These are phyloP conservation scores for Macheiramphus alcinus DNA, from an alignment of 2,113 vertebrate genomes.

Conservation along the genomic window DNA sequence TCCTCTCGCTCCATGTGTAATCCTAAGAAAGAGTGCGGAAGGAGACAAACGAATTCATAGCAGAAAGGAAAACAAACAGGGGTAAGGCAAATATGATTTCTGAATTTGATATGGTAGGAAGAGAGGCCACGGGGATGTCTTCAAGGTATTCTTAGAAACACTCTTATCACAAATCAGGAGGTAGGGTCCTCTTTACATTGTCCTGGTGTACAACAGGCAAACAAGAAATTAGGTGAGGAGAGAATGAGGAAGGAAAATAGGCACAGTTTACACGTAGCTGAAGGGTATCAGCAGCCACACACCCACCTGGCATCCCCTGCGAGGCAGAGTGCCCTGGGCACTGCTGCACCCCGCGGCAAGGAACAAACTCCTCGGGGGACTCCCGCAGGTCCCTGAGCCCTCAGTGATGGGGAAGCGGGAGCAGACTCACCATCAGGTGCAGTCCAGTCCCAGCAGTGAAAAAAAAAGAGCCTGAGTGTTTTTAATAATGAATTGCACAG, in stretches of 20 bases:
- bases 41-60: neutral
- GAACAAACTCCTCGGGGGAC: neutral
- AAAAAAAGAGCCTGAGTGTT: neutral
- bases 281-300: neutral
- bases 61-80: neutral
- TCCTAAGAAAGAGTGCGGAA: neutral
- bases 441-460: neutral
- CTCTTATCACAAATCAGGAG: neutral
- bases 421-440: neutral
- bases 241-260: neutral
- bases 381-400: fast-evolving
- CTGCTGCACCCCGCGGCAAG: fast-evolving
- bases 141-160: neutral
- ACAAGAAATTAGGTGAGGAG: neutral
- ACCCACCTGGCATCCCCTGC: neutral
- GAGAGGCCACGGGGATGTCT: neutral
- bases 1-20: neutral
- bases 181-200: neutral
- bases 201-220: neutral
- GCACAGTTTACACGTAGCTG: neutral
- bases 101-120: neutral
- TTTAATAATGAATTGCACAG: neutral
- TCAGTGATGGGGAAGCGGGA: neutral
- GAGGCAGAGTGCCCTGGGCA: neutral
- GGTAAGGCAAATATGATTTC: neutral